A percentile compares a stretch with the other conserved stretches of the same genome.
These are phyloP conservation scores for Crypturellus tataupa DNA, from an alignment of 2,797 vertebrate species.

Conservation along the genomic window DNA sequence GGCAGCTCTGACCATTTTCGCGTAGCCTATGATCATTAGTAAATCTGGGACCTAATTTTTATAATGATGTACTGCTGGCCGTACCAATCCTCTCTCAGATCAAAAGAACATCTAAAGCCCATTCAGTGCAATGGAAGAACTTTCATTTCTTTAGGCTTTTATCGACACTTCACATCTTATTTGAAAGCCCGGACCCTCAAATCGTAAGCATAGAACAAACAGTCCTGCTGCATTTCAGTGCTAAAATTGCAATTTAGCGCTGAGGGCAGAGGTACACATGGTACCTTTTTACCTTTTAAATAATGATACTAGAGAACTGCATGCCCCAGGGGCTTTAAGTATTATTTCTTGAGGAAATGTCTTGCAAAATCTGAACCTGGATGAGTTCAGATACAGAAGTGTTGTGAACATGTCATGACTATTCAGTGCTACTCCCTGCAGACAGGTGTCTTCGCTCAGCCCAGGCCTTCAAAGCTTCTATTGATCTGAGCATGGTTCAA, in stretches of 20 bases:
- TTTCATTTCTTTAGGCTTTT: background rate
- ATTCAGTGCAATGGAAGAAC: background rate
- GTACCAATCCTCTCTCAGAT: background rate
- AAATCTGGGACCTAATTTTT: background rate
- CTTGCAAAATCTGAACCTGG: background rate
- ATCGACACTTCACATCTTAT: background rate
- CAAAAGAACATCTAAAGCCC: background rate
- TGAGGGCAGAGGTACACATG: background rate
- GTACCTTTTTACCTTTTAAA: background rate
- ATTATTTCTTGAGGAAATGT: background rate
- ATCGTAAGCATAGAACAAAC: background rate
- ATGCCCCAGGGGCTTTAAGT: background rate
- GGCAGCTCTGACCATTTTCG: background rate
- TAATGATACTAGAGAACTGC: background rate
- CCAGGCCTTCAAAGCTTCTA: background rate
- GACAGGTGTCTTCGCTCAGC: rapidly evolving
- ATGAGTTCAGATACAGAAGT: background rate
- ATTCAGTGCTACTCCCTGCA: background rate
- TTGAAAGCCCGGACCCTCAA: background rate
- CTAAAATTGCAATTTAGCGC: background rate
- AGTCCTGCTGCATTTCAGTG: rapidly evolving
- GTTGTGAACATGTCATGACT: rapidly evolving
- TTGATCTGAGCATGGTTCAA: background rate
- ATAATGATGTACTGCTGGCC: background rate
- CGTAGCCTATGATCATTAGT: background rate